A percentile compares a stretch with the other conserved stretches of the same genome.
These are phyloP conservation scores for Dicyrtoma fusca DNA, from an alignment of 2,888 invertebrate species.

Conservation along the genomic window DNA sequence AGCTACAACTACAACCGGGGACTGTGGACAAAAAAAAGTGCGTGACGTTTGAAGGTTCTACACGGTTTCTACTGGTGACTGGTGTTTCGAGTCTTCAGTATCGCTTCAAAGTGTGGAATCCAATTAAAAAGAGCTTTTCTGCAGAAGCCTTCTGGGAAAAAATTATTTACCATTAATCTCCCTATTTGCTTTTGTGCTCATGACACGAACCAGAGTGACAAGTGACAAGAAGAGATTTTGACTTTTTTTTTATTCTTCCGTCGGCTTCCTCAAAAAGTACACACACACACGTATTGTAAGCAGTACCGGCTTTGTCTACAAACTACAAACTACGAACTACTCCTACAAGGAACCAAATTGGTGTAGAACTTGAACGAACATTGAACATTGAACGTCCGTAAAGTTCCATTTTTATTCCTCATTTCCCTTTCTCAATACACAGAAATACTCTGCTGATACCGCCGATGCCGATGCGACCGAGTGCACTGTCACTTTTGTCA, in stretches of 20 bases:
- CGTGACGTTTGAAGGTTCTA: conserved; percentile 10
- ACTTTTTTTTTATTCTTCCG: conserved; percentile 18
- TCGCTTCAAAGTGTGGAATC: conserved; percentile 21
- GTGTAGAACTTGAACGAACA: no score
- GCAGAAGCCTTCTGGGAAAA: conserved; percentile 26
- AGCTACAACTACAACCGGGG: no score
- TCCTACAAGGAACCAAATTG: no score
- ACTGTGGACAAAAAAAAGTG: conserved; percentile 3
- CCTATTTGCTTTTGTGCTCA: conserved; percentile 27
- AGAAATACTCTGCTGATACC: no score
- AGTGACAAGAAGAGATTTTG: conserved; percentile 30
- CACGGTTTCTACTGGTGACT: background rate
- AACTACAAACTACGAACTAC: no score
- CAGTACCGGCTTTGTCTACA: no score
- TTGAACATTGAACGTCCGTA: background rate
- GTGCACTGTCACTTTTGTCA: background rate
- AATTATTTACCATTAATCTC: conserved; percentile 35
- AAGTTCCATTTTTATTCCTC: background rate
- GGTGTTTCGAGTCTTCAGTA: no score
- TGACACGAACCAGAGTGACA: conserved; percentile 31
- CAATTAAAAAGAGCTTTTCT: conserved; percentile 34
- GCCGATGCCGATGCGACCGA: background rate
- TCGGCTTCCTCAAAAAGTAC: conserved; percentile 4
- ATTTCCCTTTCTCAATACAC: background rate
- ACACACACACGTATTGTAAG: no score